Percentiles rank a stretch among this genome's conserved stretches.
Evolutionary conservation across 2,888 invertebrate genomes (phyloP).

Genomic region (Callimorpha dominula): DNA sequence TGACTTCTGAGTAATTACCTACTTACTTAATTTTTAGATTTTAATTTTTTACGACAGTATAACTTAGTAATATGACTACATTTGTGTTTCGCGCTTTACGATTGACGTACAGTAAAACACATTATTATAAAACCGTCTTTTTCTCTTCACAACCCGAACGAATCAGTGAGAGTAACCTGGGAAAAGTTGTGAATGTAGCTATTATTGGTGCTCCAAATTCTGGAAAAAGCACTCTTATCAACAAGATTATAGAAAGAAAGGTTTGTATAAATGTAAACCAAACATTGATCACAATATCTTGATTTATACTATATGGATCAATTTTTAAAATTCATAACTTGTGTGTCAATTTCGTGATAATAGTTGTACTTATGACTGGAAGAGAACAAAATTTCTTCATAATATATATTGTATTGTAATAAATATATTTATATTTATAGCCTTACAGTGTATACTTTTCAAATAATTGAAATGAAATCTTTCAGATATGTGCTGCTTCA

Average conservation of each 20-base stretch:
- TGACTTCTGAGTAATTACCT: not conserved
- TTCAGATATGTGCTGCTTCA: slow-evolving; percentile 95
- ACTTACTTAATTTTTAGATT: not conserved
- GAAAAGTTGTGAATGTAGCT: slow-evolving; percentile 90
- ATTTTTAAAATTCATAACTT: too few relatives aligned
- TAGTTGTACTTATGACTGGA: not conserved
- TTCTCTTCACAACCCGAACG: slow-evolving; percentile 74
- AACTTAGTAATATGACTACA: slow-evolving; percentile 46
- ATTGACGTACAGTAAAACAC: slow-evolving; percentile 46
- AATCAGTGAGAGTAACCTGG: slow-evolving; percentile 55
- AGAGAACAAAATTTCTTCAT: not conserved
- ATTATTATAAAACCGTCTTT: slow-evolving; percentile 54
- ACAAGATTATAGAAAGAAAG: slow-evolving; percentile 92
- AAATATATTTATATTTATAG: not conserved
- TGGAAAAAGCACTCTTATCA: slow-evolving; percentile 98
- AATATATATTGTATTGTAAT: not conserved
- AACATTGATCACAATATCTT: not conserved
- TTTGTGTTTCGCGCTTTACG: slow-evolving; percentile 47
- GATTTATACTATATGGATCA: too few relatives aligned
- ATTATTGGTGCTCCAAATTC: slow-evolving; percentile 97
- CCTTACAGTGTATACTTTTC: not conserved
- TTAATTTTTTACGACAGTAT: not conserved
- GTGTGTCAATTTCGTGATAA: too few relatives aligned
- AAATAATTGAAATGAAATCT: slow-evolving; percentile 10
- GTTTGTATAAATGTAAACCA: slow-evolving; percentile 73